These are phyloP conservation scores for Glaucidium brasilianum DNA, from an alignment of 2,113 vertebrate species.

Conservation along the genomic window DNA sequence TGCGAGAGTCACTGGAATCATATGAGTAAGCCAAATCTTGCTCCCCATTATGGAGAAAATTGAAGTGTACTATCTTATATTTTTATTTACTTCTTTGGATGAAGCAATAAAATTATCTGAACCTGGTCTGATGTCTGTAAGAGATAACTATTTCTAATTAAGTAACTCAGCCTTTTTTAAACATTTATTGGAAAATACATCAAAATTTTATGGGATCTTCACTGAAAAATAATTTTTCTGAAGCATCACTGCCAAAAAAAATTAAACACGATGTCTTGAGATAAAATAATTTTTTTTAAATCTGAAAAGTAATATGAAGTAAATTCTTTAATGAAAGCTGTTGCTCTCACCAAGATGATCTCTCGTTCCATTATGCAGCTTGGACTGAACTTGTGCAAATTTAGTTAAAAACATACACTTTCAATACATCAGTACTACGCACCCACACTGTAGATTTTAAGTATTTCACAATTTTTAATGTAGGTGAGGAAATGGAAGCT, in stretches of 20 bases:
- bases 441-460: not conserved
- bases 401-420: not conserved
- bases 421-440: not conserved
- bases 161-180: not conserved
- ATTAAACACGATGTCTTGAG: not conserved
- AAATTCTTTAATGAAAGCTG: not conserved
- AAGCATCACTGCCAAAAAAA: not conserved
- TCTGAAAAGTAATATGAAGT: not conserved
- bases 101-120: not conserved
- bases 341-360: not conserved
- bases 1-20: not conserved
- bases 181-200: not conserved
- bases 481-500: not conserved
- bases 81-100: not conserved
- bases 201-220: not conserved
- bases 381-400: not conserved
- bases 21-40: not conserved
- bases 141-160: not conserved
- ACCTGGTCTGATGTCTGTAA: not conserved
- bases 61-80: not conserved
- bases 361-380: not conserved
- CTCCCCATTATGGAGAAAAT: not conserved
- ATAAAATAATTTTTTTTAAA: not conserved
- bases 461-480: not conserved
- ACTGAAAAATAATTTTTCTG: not conserved